These are phyloP conservation scores for Lontra canadensis DNA, from an alignment of 2,113 vertebrate species.

Conservation along the genomic window DNA sequence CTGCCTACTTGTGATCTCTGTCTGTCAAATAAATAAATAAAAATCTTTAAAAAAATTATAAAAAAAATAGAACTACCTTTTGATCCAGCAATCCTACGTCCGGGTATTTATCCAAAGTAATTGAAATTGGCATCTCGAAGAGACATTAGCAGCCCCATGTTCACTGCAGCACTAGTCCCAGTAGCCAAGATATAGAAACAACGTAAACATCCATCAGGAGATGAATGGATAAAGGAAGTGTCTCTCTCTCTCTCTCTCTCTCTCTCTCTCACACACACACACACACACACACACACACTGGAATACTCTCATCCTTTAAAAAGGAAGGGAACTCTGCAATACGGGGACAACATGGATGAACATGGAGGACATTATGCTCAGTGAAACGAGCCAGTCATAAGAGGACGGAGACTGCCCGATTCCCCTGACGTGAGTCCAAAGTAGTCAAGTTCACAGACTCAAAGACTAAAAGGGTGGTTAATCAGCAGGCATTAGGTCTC, in stretches of 20 bases:
- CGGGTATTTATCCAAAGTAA: not conserved
- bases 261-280: not conserved
- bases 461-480: not conserved
- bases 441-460: not conserved
- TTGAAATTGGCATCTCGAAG: not conserved
- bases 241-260: no score
- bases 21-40: no score
- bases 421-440: not conserved
- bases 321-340: not conserved
- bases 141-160: not conserved
- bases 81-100: not conserved
- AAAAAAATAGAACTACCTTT: not conserved
- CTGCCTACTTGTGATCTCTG: no score
- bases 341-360: not conserved
- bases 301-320: not conserved
- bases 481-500: not conserved
- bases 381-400: not conserved
- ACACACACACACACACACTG: not conserved
- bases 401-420: not conserved
- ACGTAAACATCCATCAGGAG: not conserved
- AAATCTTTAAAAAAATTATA: not conserved
- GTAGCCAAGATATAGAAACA: not conserved
- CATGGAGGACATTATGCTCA: not conserved
- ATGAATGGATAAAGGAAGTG: not conserved
- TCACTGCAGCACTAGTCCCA: not conserved